A percentile compares a stretch with the other conserved stretches of the same genome.
phyloP scores from a whole-genome alignment of 2,113 vertebrate species.

The Cervus canadensis region DNA sequence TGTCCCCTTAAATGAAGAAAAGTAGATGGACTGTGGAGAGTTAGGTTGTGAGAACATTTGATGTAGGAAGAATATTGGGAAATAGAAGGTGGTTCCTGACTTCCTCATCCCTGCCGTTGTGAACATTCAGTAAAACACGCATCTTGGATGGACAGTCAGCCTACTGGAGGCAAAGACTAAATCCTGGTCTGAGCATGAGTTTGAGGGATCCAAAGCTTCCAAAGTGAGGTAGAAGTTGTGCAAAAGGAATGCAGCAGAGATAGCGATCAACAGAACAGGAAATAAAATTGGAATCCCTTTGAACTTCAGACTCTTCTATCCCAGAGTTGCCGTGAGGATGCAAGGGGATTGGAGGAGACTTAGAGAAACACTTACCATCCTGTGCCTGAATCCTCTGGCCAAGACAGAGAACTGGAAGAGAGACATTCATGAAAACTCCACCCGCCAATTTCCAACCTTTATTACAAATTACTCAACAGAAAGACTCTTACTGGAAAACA shows the following conservation, averaged over 20 bases:
- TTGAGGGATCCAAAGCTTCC: too few species aligned
- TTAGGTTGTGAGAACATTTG: neutral
- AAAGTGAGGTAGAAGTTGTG: neutral
- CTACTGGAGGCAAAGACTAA: neutral
- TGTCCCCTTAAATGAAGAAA: neutral
- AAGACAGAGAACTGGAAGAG: slow-evolving; percentile 36
- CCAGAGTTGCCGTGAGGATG: neutral
- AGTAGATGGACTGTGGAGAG: neutral
- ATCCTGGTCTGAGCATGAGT: neutral
- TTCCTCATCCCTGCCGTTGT: neutral
- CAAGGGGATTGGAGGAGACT: neutral
- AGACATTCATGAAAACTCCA: neutral
- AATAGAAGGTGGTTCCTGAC: neutral
- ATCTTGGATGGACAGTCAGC: neutral
- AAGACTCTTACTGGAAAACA: neutral
- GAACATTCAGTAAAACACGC: neutral
- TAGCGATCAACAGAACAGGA: neutral
- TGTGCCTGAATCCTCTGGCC: neutral
- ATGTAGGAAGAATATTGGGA: neutral
- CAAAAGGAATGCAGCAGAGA: neutral
- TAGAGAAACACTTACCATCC: neutral
- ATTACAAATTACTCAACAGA: neutral
- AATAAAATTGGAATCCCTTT: neutral
- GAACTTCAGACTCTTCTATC: neutral
- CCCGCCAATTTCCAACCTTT: neutral